These are phyloP conservation scores for Petaurus breviceps DNA, from an alignment of 2,113 vertebrate species.

Conservation along the genomic window DNA sequence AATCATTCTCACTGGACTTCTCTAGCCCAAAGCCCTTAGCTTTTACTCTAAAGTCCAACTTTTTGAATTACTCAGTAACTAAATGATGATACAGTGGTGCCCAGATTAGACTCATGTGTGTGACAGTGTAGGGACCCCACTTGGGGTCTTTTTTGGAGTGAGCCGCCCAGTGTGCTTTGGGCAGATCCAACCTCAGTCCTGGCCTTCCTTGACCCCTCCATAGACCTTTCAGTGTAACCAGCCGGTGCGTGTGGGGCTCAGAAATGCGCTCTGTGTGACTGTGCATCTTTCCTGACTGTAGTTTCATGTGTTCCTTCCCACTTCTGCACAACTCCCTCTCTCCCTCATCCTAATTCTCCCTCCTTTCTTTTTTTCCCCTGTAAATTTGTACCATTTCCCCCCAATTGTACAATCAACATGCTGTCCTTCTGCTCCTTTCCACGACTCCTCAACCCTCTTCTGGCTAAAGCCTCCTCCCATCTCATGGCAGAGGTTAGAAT, in stretches of 20 bases:
- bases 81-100: not conserved
- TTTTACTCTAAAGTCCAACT: conserved; percentile 54
- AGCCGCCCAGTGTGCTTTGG: not conserved
- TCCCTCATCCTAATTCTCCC: conserved; percentile 82
- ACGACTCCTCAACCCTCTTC: conserved; percentile 75
- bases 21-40: not conserved
- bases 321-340: conserved; percentile 80
- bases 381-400: conserved; percentile 82
- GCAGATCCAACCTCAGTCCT: not conserved
- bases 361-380: conserved; percentile 64
- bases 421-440: conserved; percentile 82
- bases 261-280: conserved; percentile 81
- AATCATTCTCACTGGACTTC: not conserved
- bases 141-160: not conserved
- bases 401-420: conserved; percentile 81
- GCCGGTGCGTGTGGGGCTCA: conserved; percentile 30
- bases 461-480: conserved; percentile 70
- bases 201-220: conserved; percentile 27
- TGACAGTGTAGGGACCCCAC: not conserved
- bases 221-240: conserved; percentile 42
- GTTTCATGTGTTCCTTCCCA: conserved; percentile 83
- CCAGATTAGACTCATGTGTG: not conserved
- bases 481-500: conserved; percentile 78
- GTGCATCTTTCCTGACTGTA: conserved; percentile 83
- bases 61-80: not conserved